Conservation (phyloP, 2,113 vertebrate genomes). For the Clinocottus analis region DNA sequence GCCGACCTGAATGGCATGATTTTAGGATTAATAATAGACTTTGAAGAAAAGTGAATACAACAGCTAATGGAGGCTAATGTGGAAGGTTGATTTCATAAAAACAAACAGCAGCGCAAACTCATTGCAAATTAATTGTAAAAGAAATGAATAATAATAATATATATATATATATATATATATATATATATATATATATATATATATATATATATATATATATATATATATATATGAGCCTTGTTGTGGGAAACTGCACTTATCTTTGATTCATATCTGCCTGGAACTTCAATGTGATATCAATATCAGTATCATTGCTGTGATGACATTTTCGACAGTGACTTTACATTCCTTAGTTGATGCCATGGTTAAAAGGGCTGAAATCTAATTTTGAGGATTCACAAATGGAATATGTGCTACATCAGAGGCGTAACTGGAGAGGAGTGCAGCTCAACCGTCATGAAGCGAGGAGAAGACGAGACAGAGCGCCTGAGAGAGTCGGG, state of each 20-base stretch:
- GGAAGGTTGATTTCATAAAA: not conserved
- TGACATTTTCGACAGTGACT: constrained; percentile 1
- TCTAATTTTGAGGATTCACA: constrained; percentile 61
- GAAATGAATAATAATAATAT: not conserved
- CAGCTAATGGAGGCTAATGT: not conserved
- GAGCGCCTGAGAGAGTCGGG: constrained; percentile 33
- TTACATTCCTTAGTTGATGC: constrained; percentile 43
- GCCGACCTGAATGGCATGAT: not conserved
- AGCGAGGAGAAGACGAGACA: constrained; percentile 14
- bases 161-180: not conserved
- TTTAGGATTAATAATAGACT: not conserved
- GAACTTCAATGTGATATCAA: not conserved
- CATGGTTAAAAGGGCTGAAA: constrained; percentile 64
- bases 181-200: not conserved
- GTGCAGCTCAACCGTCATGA: constrained; percentile 4
- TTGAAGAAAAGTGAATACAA: not conserved
- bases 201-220: not conserved
- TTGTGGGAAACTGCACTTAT: not conserved
- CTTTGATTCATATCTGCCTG: not conserved
- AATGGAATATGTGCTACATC: constrained; percentile 55
- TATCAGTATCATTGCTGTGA: not conserved
- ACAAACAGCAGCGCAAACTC: not conserved
- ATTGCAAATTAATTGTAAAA: not conserved
- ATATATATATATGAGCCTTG: not conserved
- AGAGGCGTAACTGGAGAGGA: constrained; percentile 60